These are phyloP conservation scores for Hofmannophila pseudospretella DNA, from an alignment of 2,888 invertebrate species.

Conservation along the genomic window DNA sequence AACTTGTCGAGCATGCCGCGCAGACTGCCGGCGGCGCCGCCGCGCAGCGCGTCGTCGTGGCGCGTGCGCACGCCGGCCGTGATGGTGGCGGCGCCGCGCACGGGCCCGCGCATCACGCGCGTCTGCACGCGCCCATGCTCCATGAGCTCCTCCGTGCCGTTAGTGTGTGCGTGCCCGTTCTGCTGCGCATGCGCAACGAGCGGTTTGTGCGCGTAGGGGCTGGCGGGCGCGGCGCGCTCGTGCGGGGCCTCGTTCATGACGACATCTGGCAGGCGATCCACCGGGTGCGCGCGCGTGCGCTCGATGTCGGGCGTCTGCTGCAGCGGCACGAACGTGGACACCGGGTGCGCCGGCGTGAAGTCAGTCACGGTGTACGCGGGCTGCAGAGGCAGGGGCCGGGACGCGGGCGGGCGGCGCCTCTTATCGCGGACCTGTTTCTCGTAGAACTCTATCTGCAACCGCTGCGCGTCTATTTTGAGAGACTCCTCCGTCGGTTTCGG, in stretches of 20 bases:
- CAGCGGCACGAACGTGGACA: slow-evolving; percentile 65
- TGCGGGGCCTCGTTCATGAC: slow-evolving; percentile 57
- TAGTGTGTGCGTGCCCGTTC: slow-evolving; percentile 33
- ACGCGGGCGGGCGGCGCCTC: slow-evolving; percentile 29
- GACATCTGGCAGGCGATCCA: slow-evolving; percentile 68
- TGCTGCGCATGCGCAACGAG: slow-evolving; percentile 27
- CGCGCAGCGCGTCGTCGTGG: slow-evolving; percentile 39
- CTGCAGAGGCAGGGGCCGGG: slow-evolving; percentile 23
- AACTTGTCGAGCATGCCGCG: slow-evolving; percentile 79
- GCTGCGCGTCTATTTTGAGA: slow-evolving; percentile 56
- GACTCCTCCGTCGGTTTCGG: slow-evolving; percentile 3
- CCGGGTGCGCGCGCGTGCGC: slow-evolving; percentile 64
- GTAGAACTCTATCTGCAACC: slow-evolving; percentile 70
- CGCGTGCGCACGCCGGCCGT: slow-evolving; percentile 76
- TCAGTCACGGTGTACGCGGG: slow-evolving; percentile 67
- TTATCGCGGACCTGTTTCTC: slow-evolving; percentile 68
- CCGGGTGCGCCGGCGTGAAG: slow-evolving; percentile 59
- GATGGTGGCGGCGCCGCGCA: slow-evolving; percentile 84
- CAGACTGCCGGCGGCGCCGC: slow-evolving; percentile 48
- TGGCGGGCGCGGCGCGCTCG: slow-evolving; percentile 23
- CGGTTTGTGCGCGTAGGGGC: slow-evolving; percentile 28
- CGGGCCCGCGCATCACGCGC: slow-evolving; percentile 86
- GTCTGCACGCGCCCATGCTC: slow-evolving; percentile 82
- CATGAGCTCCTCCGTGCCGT: slow-evolving; percentile 56
- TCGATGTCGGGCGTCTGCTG: slow-evolving; percentile 73